Percentiles rank a stretch among this genome's conserved stretches.
These are phyloP conservation scores for Hylomyscus alleni DNA, from an alignment of 2,797 vertebrate species.

Conservation along the genomic window DNA sequence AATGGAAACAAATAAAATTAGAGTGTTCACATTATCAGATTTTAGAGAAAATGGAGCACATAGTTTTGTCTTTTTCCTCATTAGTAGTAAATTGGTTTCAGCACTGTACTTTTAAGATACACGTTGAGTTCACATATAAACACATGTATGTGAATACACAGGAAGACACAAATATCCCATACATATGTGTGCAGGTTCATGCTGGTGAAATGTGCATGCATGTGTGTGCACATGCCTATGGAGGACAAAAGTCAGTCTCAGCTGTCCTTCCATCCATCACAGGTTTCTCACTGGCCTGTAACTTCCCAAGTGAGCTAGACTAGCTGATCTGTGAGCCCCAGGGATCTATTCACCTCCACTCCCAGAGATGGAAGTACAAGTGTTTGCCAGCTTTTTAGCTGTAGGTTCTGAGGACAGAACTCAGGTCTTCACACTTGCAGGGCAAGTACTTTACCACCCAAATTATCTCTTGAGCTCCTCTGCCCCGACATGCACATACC, in stretches of 20 bases:
- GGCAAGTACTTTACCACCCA: neutral
- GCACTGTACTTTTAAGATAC: slow-evolving; percentile 6
- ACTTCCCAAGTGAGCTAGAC: neutral
- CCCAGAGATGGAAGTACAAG: neutral
- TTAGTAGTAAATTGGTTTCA: neutral
- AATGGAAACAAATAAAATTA: slow-evolving; percentile 37
- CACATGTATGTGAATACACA: neutral
- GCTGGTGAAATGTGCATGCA: neutral
- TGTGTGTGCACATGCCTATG: neutral
- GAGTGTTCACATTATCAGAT: neutral
- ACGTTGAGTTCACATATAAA: neutral
- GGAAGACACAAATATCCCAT: neutral
- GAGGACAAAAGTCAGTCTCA: neutral
- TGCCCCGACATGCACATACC: neutral
- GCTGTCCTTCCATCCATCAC: neutral
- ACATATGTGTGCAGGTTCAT: neutral
- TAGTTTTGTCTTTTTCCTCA: neutral
- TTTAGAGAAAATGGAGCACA: neutral
- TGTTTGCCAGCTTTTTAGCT: neutral
- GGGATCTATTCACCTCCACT: too few relatives aligned
- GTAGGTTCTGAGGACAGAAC: neutral
- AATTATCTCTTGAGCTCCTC: neutral
- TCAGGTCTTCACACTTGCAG: neutral
- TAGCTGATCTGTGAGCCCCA: neutral
- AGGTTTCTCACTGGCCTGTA: neutral